These are phyloP conservation scores for Phaenicophaeus curvirostris DNA, from an alignment of 2,797 vertebrate genomes.

Conservation along the genomic window DNA sequence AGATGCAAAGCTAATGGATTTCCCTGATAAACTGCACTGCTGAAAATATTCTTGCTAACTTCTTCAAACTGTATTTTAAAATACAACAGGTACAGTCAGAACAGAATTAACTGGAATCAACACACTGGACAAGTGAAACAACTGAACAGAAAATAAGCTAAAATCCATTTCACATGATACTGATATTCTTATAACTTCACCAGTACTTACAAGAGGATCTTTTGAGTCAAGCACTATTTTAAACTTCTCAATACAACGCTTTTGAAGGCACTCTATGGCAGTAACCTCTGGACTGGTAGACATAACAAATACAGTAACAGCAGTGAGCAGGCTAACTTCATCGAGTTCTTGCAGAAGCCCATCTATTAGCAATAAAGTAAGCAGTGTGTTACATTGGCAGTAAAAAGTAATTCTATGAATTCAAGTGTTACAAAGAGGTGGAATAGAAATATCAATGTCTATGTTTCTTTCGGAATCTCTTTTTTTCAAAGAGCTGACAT, in stretches of 20 bases:
- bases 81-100: not conserved
- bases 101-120: not conserved
- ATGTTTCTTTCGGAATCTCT: not conserved
- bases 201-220: slow-evolving; percentile 83
- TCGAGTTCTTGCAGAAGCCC: slow-evolving; percentile 72
- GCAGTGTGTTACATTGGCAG: not conserved
- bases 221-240: slow-evolving; percentile 82
- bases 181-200: not conserved
- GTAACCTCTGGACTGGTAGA: slow-evolving; percentile 86
- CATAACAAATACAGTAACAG: slow-evolving; percentile 87
- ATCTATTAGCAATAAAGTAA: slow-evolving; percentile 55
- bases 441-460: not conserved
- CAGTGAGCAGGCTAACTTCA: slow-evolving; percentile 84
- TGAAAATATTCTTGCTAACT: not conserved
- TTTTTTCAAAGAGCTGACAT: not conserved
- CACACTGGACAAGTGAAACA: not conserved
- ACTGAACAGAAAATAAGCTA: not conserved
- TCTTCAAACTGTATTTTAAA: not conserved
- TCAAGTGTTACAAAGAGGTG: not conserved
- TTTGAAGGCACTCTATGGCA: slow-evolving; percentile 80
- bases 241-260: slow-evolving; percentile 84
- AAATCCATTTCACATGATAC: not conserved
- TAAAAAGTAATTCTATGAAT: not conserved
- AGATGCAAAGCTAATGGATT: not conserved
- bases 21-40: not conserved